phyloP scores from a whole-genome alignment of 2,113 vertebrate species.

The Sturnus vulgaris region DNA sequence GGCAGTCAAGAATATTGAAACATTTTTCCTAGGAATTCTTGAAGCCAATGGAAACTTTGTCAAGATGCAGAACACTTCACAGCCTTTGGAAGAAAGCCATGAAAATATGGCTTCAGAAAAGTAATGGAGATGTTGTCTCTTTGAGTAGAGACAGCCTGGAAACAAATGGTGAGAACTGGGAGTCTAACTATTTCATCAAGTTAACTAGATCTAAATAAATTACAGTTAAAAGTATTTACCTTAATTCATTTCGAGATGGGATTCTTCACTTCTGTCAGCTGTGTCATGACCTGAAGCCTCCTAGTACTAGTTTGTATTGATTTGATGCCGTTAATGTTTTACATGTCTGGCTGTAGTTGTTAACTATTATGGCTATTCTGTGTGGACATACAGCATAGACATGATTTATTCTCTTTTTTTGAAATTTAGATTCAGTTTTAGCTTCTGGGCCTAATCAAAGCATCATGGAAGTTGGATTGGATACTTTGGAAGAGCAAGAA shows the following conservation, averaged over 20 bases:
- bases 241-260: background rate
- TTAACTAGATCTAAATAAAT: background rate
- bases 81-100: slow-evolving; percentile 60
- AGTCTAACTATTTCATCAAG: background rate
- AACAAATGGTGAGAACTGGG: slow-evolving; percentile 75
- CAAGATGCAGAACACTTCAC: slow-evolving; percentile 74
- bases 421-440: slow-evolving; percentile 66
- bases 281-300: background rate
- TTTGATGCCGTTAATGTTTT: background rate
- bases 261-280: background rate
- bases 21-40: slow-evolving; percentile 56
- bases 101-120: slow-evolving; percentile 63
- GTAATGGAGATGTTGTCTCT: slow-evolving; percentile 29
- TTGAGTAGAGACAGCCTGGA: slow-evolving; percentile 79
- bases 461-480: slow-evolving; percentile 69
- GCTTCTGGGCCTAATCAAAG: slow-evolving; percentile 66
- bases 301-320: background rate
- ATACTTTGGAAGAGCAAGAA: slow-evolving; percentile 87
- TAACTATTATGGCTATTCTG: background rate
- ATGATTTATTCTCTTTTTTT: background rate
- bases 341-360: background rate
- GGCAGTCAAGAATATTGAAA: background rate
- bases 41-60: slow-evolving; percentile 72
- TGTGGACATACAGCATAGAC: background rate
- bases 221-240: background rate